phyloP scores from a whole-genome alignment of 2,888 invertebrate species.

The Schizotus pectinicornis region DNA sequence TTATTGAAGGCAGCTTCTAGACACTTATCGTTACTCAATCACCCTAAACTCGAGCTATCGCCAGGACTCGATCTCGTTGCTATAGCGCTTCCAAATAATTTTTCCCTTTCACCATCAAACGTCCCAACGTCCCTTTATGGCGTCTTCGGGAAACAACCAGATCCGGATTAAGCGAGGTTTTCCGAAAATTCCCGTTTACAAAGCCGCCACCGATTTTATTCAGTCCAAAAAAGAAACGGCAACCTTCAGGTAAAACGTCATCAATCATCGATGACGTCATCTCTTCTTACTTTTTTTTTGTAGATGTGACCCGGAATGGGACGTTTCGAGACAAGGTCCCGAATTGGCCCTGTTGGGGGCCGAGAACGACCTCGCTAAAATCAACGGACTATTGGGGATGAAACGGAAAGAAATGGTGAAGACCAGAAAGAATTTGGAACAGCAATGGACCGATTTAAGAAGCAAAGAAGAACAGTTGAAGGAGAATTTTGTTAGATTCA shows the following conservation, averaged over 20 bases:
- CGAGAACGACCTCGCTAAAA: slow-evolving; percentile 61
- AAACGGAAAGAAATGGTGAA: slow-evolving; percentile 59
- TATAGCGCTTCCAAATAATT: no score
- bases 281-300: slow-evolving; percentile 11
- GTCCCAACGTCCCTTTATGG: no score
- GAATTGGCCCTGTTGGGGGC: slow-evolving; percentile 64
- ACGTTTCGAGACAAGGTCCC: slow-evolving; percentile 64
- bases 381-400: slow-evolving; percentile 46
- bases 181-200: no score
- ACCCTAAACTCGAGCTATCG: no score
- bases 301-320: slow-evolving; percentile 70
- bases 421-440: slow-evolving; percentile 60
- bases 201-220: no score
- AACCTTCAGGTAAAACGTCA: background rate
- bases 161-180: no score
- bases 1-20: no score
- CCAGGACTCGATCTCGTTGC: no score
- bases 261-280: background rate
- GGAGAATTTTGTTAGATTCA: slow-evolving; percentile 67
- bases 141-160: no score
- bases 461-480: slow-evolving; percentile 62
- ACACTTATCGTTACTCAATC: no score
- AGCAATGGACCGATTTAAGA: slow-evolving; percentile 64
- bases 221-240: no score
- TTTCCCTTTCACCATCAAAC: no score